Evolutionary conservation across 2,797 vertebrate species (phyloP), one percentile per base, ranked within the genome.

Genomic region (Psittacula echo): DNA sequence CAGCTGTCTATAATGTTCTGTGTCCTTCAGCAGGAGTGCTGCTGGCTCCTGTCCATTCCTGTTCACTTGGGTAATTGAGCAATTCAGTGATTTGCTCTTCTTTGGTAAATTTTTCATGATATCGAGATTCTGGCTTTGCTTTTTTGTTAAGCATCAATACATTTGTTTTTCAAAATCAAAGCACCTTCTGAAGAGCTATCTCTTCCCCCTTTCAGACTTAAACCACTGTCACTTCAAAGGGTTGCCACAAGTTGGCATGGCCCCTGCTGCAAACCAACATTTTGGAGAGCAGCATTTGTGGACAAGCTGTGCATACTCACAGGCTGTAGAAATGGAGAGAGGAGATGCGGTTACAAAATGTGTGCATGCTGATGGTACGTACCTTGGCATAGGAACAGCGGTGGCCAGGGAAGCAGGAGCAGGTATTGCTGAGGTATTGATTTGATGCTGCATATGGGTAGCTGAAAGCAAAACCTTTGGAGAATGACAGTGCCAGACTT

Each of bases 321-420:
- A 5, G n/a, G 19, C 34, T 32, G 29, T 11, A 50, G 26, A 32
- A 74, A 22, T 2, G 4, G n/a, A 30, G 48, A 10, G 30, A 18
- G n/a, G 39, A 71, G 30, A 65, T 10, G 8, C 15, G 11, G 26
- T 54, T 47, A 8, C 44, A 27, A 44, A 54, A 71, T 0, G 7
- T 8, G n/a, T 15, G 32, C 7, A 2, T 0, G 4, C 17, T 41
- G 58, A 8, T 2, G 7, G 30, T 45, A 3, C 2, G 0, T 5
- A 11, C 20, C 11, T 44, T 2, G 9, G 66, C 0, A 7, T 0
- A 6, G 47, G 67, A 93, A 23, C 41, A 65, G 70, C 58, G 30
- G n/a, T 1, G 8, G 34, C 41, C 2, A 1, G 10, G 30, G 19
- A 34, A 61, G 47, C 21, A 39, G 78, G 34, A 32, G 44, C 45